phyloP scores from a whole-genome alignment of 1,140 invertebrate species.

The Bombus sylvicola region DNA sequence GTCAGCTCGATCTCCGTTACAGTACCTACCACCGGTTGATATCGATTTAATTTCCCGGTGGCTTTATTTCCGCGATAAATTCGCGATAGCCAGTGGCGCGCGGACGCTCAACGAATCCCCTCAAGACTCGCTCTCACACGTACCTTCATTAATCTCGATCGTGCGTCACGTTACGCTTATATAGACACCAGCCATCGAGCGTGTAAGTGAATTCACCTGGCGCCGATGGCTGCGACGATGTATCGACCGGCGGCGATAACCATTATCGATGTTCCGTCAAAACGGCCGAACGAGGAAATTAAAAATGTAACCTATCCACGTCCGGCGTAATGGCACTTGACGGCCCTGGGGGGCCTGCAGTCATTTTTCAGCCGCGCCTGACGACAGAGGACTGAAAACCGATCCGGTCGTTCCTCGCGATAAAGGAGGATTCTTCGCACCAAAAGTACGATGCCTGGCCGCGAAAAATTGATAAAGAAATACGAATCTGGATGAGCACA shows the following conservation, averaged over 20 bases:
- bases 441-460: neutral
- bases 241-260: constrained; percentile 50
- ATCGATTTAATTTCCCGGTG: constrained; percentile 48
- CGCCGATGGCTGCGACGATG: constrained; percentile 31
- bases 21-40: constrained; percentile 5
- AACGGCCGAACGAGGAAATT: constrained; percentile 63
- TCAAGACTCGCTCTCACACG: constrained; percentile 34
- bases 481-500: neutral
- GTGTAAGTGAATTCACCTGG: constrained; percentile 57
- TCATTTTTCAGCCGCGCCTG: constrained; percentile 59
- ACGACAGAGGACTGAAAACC: constrained; percentile 18
- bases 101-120: constrained; percentile 21
- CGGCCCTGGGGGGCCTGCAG: constrained; percentile 5
- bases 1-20: neutral
- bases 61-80: constrained; percentile 45
- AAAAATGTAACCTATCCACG: constrained; percentile 67
- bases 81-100: constrained; percentile 19
- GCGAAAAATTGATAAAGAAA: constrained; percentile 40
- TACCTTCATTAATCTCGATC: constrained; percentile 60
- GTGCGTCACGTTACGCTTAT: constrained; percentile 37
- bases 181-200: constrained; percentile 26
- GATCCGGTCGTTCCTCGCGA: neutral
- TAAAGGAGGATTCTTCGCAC: constrained; percentile 17
- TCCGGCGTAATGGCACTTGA: constrained; percentile 50
- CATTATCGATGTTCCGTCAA: constrained; percentile 67